These are phyloP conservation scores for Dolichoris vasculosae DNA, from an alignment of 1,140 invertebrate species.

Conservation along the genomic window DNA sequence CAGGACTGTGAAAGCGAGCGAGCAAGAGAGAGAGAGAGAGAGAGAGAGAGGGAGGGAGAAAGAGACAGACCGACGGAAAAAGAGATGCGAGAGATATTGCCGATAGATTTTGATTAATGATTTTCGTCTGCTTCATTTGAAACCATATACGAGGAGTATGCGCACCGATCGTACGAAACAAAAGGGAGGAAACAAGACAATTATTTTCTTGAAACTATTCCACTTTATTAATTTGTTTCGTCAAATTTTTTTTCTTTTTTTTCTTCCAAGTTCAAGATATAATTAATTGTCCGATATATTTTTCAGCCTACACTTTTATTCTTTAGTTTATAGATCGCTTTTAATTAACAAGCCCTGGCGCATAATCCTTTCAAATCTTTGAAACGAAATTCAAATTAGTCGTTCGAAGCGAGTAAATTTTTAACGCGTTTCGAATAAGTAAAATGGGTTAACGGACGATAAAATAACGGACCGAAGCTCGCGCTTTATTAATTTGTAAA, in stretches of 20 bases:
- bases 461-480: too few species aligned
- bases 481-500: too few species aligned
- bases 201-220: conserved; percentile 48
- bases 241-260: conserved; percentile 39
- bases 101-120: conserved; percentile 65
- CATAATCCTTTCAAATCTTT: too few species aligned
- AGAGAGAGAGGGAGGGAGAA: conserved; percentile 3
- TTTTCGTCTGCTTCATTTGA: conserved; percentile 48
- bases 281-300: conserved; percentile 31
- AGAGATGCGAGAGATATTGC: conserved; percentile 35
- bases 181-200: conserved; percentile 48
- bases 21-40: neutral
- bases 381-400: neutral
- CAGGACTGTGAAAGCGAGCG: neutral
- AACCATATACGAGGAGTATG: neutral
- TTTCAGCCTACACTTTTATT: neutral
- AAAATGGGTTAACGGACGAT: too few species aligned
- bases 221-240: conserved; percentile 53
- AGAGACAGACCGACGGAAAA: neutral
- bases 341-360: neutral
- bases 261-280: conserved; percentile 15
- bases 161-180: conserved; percentile 30
- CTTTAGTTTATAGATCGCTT: neutral
- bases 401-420: neutral
- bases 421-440: neutral